Evolutionary conservation across 30 jellyfish, hydroid and myxozoan genomes (phyloP), one percentile per base, ranked within the genome.

Genomic region (Rhopilema esculentum): DNA sequence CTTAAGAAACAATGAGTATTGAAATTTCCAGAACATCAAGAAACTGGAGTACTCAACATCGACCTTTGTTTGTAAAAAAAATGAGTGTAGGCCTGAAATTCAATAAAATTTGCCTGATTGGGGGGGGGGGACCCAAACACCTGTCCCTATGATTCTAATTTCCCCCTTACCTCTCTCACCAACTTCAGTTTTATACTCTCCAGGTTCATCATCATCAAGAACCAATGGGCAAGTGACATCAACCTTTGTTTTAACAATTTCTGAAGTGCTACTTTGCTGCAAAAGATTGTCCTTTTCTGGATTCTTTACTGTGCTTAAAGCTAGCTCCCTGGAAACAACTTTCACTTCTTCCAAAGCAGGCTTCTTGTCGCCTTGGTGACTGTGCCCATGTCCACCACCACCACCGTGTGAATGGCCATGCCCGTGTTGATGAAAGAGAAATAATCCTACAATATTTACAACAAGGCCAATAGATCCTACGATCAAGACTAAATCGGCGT

Each of bases 341-440:
- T 70, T 74, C 40, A 22, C 86, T 4, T 27, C 80, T 21, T 67
- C 76, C 27, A 7, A 4, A 0, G 29, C 53, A 20, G 57, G 24
- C 27, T 32, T 73, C 23, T 16, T 88, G 25, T 29, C 62, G 7
- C 52, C 77, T 0, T 32, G 72, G 63, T 66, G 85, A 27, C 92
- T 0, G 32, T 49, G 73, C 16, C 91, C 88, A 21, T 93, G 96
- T 27, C 87, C 97, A 48, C 91, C 27, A 65, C 88, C 97, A n/a
- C 94, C 88, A 61, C 84, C 95, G 16, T 94, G 92, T 7, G 97
- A 97, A 68, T 95, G 99, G 0, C 93, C 83, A 78, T 95, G 99
- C 16, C 99, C 99, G 63, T 90, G 98, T 87, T 95, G 99, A 82
- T 92, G 98, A 82, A 96, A 96, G 53, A 96, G 86, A 63, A 96